Conservation (phyloP, 1,140 invertebrate genomes). For the Musca domestica region DNA sequence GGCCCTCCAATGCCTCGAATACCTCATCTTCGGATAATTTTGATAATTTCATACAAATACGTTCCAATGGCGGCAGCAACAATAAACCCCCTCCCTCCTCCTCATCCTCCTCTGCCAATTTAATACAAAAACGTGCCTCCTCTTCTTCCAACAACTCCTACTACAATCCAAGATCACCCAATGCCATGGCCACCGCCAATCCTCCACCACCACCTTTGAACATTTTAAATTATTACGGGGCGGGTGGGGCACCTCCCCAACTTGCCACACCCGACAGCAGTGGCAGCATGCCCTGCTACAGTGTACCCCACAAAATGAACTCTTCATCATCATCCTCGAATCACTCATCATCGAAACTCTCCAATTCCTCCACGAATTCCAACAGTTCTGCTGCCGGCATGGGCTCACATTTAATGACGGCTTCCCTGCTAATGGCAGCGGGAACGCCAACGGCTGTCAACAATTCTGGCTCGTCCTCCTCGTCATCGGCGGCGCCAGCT, state of each 20-base stretch:
- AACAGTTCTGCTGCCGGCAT: neutral
- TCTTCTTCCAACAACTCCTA: neutral
- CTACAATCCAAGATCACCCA: slow-evolving; percentile 1
- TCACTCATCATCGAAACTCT: slow-evolving; percentile 25
- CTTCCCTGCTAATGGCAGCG: neutral
- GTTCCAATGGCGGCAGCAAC: too few species aligned
- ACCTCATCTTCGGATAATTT: slow-evolving; percentile 50
- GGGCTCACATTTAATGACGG: neutral
- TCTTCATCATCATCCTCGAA: slow-evolving; percentile 2
- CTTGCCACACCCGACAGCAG: neutral
- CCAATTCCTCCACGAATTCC: slow-evolving; percentile 6
- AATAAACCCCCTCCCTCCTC: too few species aligned
- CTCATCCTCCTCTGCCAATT: too few species aligned
- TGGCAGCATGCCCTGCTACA: neutral
- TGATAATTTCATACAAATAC: slow-evolving; percentile 46
- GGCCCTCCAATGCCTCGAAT: slow-evolving; percentile 48
- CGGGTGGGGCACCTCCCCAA: too few species aligned
- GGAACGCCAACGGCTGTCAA: neutral
- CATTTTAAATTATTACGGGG: slow-evolving; percentile 11
- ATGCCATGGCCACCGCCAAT: neutral
- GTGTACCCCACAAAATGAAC: neutral
- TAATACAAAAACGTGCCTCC: slow-evolving; percentile 4
- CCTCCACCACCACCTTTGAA: neutral
- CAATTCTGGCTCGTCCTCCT: too few species aligned
- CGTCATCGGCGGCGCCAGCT: neutral